phyloP scores from a whole-genome alignment of 1,140 invertebrate species.

The Trigoniulus corallinus region DNA sequence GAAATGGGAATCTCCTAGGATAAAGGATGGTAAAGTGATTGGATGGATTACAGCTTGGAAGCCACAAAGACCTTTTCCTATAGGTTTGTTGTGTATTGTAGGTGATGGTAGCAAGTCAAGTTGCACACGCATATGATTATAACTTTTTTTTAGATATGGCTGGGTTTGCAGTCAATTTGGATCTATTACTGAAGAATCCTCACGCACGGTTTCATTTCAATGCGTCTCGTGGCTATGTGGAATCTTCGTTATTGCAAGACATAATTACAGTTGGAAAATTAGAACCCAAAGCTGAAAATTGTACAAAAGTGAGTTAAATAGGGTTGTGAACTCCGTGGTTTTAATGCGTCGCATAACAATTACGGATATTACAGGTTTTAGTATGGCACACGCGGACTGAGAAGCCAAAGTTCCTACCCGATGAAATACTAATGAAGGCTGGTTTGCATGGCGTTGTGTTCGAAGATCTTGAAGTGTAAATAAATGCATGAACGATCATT shows the following conservation, averaged over 20 bases:
- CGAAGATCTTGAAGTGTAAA: too few relatives aligned
- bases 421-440: background rate
- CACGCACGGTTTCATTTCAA: conserved; percentile 25
- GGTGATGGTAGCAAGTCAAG: conserved; percentile 2
- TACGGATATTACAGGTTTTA: conserved; percentile 25
- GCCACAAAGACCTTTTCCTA: conserved; percentile 75
- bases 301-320: too few relatives aligned
- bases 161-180: conserved; percentile 36
- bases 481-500: too few relatives aligned
- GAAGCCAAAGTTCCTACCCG: background rate
- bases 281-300: conserved; percentile 30
- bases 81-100: conserved; percentile 81
- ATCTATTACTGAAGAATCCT: conserved; percentile 24
- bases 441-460: too few relatives aligned
- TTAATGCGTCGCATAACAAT: too few relatives aligned
- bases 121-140: background rate
- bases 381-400: conserved; percentile 1
- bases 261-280: conserved; percentile 27
- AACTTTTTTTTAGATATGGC: conserved; percentile 34
- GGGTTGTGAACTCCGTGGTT: too few relatives aligned
- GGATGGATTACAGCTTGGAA: conserved; percentile 55
- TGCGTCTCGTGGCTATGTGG: conserved; percentile 30
- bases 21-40: conserved; percentile 48
- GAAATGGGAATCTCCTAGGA: conserved; percentile 63
- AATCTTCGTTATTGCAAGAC: conserved; percentile 29